Conservation (phyloP, 2,888 invertebrate species). For the Argyresthia albistria region DNA sequence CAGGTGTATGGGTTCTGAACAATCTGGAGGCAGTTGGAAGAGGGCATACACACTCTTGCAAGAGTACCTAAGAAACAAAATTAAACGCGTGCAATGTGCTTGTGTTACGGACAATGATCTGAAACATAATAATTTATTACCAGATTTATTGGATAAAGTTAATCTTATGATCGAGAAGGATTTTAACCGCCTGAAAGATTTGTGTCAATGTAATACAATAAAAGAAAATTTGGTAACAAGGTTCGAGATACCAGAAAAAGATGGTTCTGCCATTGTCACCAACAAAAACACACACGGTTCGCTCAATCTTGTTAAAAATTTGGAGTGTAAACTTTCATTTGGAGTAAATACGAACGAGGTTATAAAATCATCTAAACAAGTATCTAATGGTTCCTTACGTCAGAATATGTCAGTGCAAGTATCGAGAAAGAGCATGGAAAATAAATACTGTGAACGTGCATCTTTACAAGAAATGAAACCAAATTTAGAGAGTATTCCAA, state of each 20-base stretch:
- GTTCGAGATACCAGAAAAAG: constrained; percentile 1
- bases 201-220: constrained; percentile 26
- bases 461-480: no score
- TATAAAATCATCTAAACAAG: no score
- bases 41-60: constrained; percentile 49
- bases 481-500: no score
- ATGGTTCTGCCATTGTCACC: background rate
- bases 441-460: constrained; percentile 26
- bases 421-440: constrained; percentile 19
- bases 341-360: no score
- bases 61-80: constrained; percentile 58
- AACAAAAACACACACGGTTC: no score
- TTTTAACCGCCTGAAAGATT: constrained; percentile 41
- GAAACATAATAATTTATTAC: constrained; percentile 25
- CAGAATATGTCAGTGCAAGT: constrained; percentile 29
- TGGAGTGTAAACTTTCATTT: no score
- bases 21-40: constrained; percentile 40
- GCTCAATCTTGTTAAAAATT: no score
- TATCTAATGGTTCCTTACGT: constrained; percentile 8
- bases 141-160: constrained; percentile 40
- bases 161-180: constrained; percentile 48
- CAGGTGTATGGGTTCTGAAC: constrained; percentile 23
- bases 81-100: constrained; percentile 42
- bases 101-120: constrained; percentile 23
- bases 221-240: background rate